A percentile compares a stretch with the other conserved stretches of the same genome.
Conservation (phyloP, 2,797 vertebrate genomes). For the Phoeniculus purpureus region DNA sequence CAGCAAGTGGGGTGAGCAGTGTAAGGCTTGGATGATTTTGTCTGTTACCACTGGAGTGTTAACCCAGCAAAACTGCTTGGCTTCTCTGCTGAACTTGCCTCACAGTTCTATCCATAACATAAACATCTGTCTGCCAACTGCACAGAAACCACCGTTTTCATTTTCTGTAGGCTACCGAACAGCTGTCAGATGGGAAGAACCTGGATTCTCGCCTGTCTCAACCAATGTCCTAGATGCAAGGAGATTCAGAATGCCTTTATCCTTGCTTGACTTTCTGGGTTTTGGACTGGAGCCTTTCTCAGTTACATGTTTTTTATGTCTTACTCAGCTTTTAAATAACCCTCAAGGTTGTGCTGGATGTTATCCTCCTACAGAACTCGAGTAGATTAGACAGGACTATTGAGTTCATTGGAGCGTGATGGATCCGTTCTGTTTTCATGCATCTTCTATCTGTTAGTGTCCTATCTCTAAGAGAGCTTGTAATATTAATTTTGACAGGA, state of each 20-base stretch:
- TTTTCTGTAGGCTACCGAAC: conserved; percentile 22
- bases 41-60: background rate
- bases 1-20: background rate
- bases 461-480: background rate
- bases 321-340: background rate
- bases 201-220: background rate
- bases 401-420: background rate
- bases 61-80: conserved; percentile 18
- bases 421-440: background rate
- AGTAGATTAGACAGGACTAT: background rate
- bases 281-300: conserved; percentile 16
- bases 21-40: background rate
- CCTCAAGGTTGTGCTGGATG: background rate
- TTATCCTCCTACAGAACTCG: background rate
- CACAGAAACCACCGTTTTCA: background rate
- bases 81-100: conserved; percentile 12
- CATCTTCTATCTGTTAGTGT: background rate
- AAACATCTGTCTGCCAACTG: conserved; percentile 44
- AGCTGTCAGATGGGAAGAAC: conserved; percentile 5
- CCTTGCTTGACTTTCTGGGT: background rate
- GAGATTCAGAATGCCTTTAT: conserved; percentile 7
- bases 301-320: background rate
- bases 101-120: background rate
- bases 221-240: background rate
- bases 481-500: background rate